phyloP scores from a whole-genome alignment of 2,113 vertebrate genomes.

The Xenotilapia longispinis region DNA sequence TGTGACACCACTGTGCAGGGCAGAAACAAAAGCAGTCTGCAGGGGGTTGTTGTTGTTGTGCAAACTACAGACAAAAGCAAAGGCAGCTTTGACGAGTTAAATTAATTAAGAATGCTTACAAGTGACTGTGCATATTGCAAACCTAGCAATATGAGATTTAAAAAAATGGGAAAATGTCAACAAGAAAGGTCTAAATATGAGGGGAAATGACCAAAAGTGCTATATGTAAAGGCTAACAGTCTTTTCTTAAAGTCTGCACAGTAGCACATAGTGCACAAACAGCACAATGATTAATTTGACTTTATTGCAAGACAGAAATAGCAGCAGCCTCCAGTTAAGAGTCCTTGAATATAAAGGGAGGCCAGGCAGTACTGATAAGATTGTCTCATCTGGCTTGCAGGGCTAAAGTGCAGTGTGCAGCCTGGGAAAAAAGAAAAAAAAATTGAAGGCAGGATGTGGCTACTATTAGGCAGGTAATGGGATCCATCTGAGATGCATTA shows the following conservation, averaged over 20 bases:
- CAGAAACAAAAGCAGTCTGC: background rate
- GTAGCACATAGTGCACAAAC: constrained; percentile 36
- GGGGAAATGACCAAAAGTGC: background rate
- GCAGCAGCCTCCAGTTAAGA: constrained; percentile 54
- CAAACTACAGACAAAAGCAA: background rate
- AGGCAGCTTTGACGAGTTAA: background rate
- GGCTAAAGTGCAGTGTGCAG: constrained; percentile 42
- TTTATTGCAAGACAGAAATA: constrained; percentile 51
- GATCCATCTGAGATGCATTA: constrained; percentile 62
- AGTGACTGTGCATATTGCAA: background rate
- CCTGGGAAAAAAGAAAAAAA: background rate
- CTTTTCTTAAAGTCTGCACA: constrained; percentile 13
- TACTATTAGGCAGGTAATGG: constrained; percentile 63
- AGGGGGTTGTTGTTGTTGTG: background rate
- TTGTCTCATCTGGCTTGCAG: constrained; percentile 59
- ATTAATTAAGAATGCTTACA: background rate
- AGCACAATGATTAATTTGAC: constrained; percentile 51
- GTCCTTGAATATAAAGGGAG: constrained; percentile 59
- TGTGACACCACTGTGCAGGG: background rate
- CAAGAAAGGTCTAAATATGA: background rate
- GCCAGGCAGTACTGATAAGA: constrained; percentile 54
- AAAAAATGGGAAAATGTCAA: background rate
- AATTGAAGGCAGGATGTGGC: constrained; percentile 50
- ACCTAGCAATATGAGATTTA: background rate
- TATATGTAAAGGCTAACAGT: background rate